Evolutionary conservation across 1,140 invertebrate species (phyloP).

Genomic region (Rhopalosiphum maidis): DNA sequence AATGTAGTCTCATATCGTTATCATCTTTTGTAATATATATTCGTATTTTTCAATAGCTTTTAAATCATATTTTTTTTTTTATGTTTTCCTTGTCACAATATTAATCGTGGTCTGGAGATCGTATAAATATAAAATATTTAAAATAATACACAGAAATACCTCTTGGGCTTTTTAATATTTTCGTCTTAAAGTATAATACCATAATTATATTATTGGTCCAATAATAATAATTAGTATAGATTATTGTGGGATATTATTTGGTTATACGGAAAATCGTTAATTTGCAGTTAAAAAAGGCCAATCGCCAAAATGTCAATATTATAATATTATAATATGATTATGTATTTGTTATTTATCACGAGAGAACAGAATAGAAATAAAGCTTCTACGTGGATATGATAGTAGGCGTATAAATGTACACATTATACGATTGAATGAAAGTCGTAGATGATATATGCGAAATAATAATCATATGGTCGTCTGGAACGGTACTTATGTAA

Average conservation of each 20-base stretch:
- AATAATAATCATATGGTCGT: not conserved
- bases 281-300: not conserved
- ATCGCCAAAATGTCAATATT: not conserved
- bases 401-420: not conserved
- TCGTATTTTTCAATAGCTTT: not conserved
- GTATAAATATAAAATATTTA: not conserved
- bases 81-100: not conserved
- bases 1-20: no score
- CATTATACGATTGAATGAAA: not conserved
- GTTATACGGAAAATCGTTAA: not conserved
- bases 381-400: not conserved
- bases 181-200: not conserved
- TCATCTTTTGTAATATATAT: not conserved
- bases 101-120: not conserved
- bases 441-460: not conserved
- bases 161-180: not conserved
- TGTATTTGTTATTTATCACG: not conserved
- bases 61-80: not conserved
- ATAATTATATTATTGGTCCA: not conserved
- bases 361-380: not conserved
- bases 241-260: not conserved
- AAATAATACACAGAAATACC: not conserved
- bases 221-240: not conserved
- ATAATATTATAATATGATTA: not conserved
- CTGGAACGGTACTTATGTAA: not conserved